These are phyloP conservation scores for Pantala flavescens DNA, from an alignment of 1,140 invertebrate species.

Conservation along the genomic window DNA sequence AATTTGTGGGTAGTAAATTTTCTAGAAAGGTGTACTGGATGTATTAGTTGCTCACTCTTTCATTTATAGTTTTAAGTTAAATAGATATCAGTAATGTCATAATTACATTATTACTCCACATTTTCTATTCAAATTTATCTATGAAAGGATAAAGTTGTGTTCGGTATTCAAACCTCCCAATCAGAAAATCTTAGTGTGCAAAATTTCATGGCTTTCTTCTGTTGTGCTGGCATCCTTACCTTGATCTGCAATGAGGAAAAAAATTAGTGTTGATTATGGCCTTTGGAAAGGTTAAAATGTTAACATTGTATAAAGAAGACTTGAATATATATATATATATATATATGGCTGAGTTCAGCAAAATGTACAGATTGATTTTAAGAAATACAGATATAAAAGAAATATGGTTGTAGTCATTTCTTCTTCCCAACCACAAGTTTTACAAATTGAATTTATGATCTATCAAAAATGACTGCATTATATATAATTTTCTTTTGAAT, in stretches of 20 bases:
- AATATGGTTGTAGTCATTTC: neutral
- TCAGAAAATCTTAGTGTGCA: neutral
- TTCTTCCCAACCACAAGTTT: neutral
- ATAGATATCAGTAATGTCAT: too few species aligned
- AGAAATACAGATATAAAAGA: slow-evolving; percentile 3
- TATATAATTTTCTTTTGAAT: too few species aligned
- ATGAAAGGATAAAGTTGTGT: too few species aligned
- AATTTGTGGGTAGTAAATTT: neutral
- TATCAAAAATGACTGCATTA: too few species aligned
- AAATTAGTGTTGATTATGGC: neutral
- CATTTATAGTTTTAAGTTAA: too few species aligned
- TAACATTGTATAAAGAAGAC: slow-evolving; percentile 7
- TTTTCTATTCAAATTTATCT: too few species aligned
- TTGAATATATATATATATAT: too few species aligned
- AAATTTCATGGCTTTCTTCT: neutral
- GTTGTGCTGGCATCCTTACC: neutral
- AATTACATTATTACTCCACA: too few species aligned
- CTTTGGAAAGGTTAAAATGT: neutral
- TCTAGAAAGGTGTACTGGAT: too few species aligned
- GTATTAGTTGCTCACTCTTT: too few species aligned
- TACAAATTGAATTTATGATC: too few species aligned
- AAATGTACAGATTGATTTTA: slow-evolving; percentile 8
- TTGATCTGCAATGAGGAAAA: neutral
- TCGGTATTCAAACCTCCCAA: too few species aligned
- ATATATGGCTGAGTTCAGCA: neutral